Evolutionary conservation across 2,113 vertebrate species (phyloP).

Genomic region (Motacilla tschutschensis): DNA sequence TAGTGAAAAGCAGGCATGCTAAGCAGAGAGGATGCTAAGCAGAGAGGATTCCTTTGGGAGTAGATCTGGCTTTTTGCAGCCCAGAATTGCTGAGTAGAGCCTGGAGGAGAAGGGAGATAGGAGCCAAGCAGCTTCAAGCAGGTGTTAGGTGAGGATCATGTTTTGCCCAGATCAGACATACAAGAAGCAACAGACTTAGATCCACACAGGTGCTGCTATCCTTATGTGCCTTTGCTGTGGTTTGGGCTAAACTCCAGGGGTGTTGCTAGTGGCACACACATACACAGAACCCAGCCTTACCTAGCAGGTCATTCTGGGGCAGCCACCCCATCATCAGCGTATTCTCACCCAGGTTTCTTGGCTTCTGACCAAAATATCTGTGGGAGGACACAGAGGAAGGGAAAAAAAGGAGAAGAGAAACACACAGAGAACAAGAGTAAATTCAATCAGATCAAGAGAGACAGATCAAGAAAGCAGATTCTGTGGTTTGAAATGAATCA

Average conservation of each 20-base stretch:
- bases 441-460: neutral
- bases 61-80: neutral
- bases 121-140: neutral
- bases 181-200: neutral
- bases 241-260: slow-evolving; percentile 14
- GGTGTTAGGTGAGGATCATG: neutral
- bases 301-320: slow-evolving; percentile 63
- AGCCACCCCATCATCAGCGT: slow-evolving; percentile 59
- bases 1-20: neutral
- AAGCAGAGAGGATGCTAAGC: neutral
- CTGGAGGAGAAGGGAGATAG: neutral
- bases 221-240: neutral
- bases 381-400: neutral
- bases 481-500: neutral
- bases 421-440: neutral
- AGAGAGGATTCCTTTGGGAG: neutral
- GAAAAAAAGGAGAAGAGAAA: neutral
- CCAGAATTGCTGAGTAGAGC: neutral
- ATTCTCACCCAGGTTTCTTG: slow-evolving; percentile 55
- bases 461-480: neutral
- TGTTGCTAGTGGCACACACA: neutral
- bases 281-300: slow-evolving; percentile 23
- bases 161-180: neutral
- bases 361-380: slow-evolving; percentile 64
- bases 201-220: neutral